phyloP scores from a whole-genome alignment of 2,888 invertebrate species.

The Drosophila parthenogenetica region DNA sequence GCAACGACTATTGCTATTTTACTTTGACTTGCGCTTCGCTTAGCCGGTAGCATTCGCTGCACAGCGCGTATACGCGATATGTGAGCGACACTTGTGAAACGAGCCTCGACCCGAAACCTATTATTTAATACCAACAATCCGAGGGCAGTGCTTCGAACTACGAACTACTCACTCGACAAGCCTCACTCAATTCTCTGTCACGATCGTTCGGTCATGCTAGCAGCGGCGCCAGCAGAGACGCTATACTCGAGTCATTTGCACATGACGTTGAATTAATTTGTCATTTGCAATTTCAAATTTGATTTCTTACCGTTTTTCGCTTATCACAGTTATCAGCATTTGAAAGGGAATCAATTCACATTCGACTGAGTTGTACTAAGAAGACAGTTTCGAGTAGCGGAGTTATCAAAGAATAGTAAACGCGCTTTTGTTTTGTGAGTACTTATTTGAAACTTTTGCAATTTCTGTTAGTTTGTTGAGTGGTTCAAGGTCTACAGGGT shows the following conservation, averaged over 20 bases:
- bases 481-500: conserved; percentile 32
- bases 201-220: conserved; percentile 22
- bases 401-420: not conserved
- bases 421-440: not conserved
- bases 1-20: conserved; percentile 18
- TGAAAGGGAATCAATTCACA: not conserved
- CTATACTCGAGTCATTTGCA: conserved; percentile 9
- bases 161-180: conserved; percentile 10
- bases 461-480: not conserved
- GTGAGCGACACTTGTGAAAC: conserved; percentile 48
- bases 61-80: conserved; percentile 74
- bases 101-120: conserved; percentile 51
- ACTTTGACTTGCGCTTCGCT: conserved; percentile 28
- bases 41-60: conserved; percentile 36
- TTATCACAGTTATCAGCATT: conserved; percentile 9
- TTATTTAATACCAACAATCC: conserved; percentile 65
- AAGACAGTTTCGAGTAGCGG: no score
- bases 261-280: conserved; percentile 25
- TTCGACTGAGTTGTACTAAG: no score
- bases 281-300: not conserved
- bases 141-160: not conserved
- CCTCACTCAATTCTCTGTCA: conserved; percentile 29
- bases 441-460: not conserved
- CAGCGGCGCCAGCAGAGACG: conserved; percentile 16
- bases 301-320: conserved; percentile 11